A percentile compares a stretch with the other conserved stretches of the same genome.
Evolutionary conservation across 2,113 vertebrate genomes (phyloP).

Genomic region (Zosterops pallidus): DNA sequence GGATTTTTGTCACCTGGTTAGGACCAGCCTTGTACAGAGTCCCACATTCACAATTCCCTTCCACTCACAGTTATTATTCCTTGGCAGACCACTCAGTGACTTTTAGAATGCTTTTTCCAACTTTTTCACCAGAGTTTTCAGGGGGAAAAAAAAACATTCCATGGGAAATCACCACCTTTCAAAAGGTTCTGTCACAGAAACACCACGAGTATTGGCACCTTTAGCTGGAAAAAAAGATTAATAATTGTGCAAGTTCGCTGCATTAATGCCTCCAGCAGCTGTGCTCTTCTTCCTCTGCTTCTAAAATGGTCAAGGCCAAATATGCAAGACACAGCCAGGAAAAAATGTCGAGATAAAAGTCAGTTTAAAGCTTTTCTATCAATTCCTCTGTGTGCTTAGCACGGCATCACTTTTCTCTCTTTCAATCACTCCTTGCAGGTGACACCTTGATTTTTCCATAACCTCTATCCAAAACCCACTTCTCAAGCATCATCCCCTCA

Average conservation of each 20-base stretch:
- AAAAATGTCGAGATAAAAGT: background rate
- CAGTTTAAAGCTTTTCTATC: background rate
- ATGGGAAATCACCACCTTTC: background rate
- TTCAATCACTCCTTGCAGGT: accelerated
- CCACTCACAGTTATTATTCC: background rate
- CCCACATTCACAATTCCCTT: background rate
- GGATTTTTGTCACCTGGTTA: background rate
- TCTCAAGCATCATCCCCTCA: background rate
- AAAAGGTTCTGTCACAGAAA: background rate
- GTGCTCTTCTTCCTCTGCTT: background rate
- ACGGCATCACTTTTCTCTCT: background rate
- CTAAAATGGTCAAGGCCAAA: background rate
- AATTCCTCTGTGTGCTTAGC: background rate
- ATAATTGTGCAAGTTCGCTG: background rate
- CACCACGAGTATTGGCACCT: background rate
- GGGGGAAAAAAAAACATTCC: background rate
- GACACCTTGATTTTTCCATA: background rate
- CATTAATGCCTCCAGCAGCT: background rate
- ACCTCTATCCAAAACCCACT: background rate
- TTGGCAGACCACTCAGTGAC: background rate
- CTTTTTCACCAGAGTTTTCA: background rate
- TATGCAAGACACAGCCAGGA: background rate
- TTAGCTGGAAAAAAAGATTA: background rate
- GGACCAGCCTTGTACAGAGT: background rate
- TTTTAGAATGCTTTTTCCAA: background rate